phyloP scores from a whole-genome alignment of 2,113 vertebrate genomes.

The Amphiprion percula region DNA sequence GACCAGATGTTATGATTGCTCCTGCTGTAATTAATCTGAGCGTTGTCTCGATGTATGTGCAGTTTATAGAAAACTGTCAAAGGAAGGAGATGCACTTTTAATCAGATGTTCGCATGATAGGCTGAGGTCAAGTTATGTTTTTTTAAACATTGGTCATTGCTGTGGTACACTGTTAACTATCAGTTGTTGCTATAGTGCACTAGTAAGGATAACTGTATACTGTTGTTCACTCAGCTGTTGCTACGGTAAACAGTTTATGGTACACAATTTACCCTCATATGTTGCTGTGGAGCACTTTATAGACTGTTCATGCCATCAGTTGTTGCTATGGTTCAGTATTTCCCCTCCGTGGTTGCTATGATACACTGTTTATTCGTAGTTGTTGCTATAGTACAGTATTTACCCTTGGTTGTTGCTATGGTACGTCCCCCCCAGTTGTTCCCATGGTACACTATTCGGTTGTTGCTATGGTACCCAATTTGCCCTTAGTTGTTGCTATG shows the following conservation, averaged over 20 bases:
- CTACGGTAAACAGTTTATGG: too few relatives aligned
- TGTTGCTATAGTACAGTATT: too few relatives aligned
- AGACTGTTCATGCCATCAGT: too few relatives aligned
- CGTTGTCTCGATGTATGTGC: neutral
- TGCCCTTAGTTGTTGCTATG: too few relatives aligned
- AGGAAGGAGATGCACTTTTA: neutral
- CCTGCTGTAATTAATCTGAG: conserved; percentile 69
- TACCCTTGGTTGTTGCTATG: too few relatives aligned
- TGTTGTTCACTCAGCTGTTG: too few relatives aligned
- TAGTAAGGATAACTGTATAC: neutral
- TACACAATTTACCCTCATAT: neutral
- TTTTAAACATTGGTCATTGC: neutral
- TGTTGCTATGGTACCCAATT: neutral
- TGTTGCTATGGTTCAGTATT: too few relatives aligned
- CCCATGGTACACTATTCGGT: neutral
- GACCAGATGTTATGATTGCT: conserved; percentile 73
- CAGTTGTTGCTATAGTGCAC: neutral
- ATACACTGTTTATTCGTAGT: too few relatives aligned
- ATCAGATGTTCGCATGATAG: too few relatives aligned
- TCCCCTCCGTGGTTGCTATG: too few relatives aligned
- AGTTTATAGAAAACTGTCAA: neutral
- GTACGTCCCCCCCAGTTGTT: too few relatives aligned
- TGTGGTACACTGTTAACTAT: neutral
- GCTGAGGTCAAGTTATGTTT: too few relatives aligned
- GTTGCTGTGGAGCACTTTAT: neutral